Conservation (phyloP, 2,797 vertebrate species). For the Pipistrellus nathusii region DNA sequence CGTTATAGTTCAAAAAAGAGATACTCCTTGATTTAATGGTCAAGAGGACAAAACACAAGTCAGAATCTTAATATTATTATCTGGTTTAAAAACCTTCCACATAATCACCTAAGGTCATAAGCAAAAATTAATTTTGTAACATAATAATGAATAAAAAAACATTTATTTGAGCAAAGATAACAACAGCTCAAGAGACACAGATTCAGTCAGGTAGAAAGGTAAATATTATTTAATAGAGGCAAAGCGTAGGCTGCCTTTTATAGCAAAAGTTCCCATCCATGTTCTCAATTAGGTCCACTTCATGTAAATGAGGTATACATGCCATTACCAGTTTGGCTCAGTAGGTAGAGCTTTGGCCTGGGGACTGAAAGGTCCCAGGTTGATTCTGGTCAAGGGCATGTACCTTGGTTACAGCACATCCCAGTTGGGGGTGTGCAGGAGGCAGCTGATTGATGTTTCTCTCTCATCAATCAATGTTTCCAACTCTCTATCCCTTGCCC, state of each 20-base stretch:
- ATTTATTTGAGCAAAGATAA: not conserved
- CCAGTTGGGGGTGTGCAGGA: too few relatives aligned
- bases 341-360: too few relatives aligned
- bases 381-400: too few relatives aligned
- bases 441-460: too few relatives aligned
- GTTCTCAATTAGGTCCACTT: not conserved
- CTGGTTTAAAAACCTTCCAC: not conserved
- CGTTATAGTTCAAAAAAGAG: not conserved
- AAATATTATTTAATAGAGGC: not conserved
- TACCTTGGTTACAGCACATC: too few relatives aligned
- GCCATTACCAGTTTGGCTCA: too few relatives aligned
- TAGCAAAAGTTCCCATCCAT: not conserved
- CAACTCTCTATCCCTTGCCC: too few relatives aligned
- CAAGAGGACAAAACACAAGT: not conserved
- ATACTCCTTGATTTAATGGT: not conserved
- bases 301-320: not conserved
- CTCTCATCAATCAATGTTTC: too few relatives aligned
- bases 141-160: not conserved
- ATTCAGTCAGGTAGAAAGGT: not conserved
- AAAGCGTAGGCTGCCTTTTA: not conserved
- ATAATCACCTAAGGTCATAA: not conserved
- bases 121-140: not conserved
- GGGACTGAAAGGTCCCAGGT: too few relatives aligned
- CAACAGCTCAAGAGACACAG: not conserved
- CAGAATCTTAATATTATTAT: not conserved